These are phyloP conservation scores for Nymphalis polychloros DNA, from an alignment of 2,888 invertebrate species.

Conservation along the genomic window DNA sequence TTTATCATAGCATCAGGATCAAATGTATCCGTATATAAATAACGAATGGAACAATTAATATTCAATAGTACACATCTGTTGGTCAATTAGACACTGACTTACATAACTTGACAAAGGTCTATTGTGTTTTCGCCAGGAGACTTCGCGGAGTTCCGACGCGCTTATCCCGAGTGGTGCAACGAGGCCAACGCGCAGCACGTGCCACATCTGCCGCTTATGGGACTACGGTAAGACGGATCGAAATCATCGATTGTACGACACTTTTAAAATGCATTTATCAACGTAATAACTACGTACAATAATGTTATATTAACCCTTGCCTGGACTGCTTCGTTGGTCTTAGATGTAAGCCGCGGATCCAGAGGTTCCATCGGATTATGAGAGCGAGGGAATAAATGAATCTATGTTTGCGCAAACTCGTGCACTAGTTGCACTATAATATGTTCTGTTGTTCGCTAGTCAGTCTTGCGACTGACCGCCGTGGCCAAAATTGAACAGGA, in stretches of 20 bases:
- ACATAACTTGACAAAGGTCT: slow-evolving; percentile 5
- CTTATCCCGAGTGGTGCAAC: slow-evolving; percentile 95
- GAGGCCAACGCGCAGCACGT: slow-evolving; percentile 87
- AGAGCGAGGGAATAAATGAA: too few relatives aligned
- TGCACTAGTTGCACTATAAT: too few relatives aligned
- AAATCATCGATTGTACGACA: slow-evolving; percentile 1
- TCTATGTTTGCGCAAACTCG: too few relatives aligned
- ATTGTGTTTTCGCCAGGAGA: slow-evolving; percentile 85
- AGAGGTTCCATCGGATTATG: too few relatives aligned
- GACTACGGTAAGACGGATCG: slow-evolving; percentile 63
- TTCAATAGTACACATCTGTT: not conserved
- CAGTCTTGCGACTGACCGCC: too few relatives aligned
- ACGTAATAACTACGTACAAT: too few relatives aligned
- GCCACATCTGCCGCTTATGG: slow-evolving; percentile 82
- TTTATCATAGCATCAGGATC: not conserved
- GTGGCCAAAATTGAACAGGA: too few relatives aligned
- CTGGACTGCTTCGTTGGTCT: too few relatives aligned
- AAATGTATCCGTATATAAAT: not conserved
- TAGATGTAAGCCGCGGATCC: too few relatives aligned
- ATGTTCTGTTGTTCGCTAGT: too few relatives aligned
- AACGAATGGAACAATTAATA: not conserved
- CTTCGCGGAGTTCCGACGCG: slow-evolving; percentile 89
- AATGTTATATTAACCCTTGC: too few relatives aligned
- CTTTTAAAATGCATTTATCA: not conserved
- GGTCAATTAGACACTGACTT: not conserved